Percentiles rank a stretch among this genome's conserved stretches.
phyloP scores from a whole-genome alignment of 2,888 invertebrate genomes.

The Geotrupes spiniger region DNA sequence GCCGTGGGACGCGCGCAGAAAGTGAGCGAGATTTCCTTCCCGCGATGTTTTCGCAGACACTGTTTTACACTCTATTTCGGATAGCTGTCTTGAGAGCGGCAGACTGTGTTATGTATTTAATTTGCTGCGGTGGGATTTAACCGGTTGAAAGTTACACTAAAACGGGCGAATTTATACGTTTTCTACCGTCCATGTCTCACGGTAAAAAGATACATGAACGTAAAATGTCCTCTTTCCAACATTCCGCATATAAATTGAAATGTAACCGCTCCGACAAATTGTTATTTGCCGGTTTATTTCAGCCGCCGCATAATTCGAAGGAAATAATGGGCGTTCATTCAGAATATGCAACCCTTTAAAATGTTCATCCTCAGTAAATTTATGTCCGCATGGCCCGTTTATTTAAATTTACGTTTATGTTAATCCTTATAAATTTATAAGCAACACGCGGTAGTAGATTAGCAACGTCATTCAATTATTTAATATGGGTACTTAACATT shows the following conservation, averaged over 20 bases:
- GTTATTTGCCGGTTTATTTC: conserved; percentile 5
- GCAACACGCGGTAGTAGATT: too few relatives aligned
- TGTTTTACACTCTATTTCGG: conserved; percentile 34
- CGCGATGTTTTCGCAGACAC: conserved; percentile 25
- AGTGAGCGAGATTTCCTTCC: conserved; percentile 23
- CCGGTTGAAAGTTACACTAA: conserved; percentile 26
- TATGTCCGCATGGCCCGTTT: too few relatives aligned
- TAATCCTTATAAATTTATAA: too few relatives aligned
- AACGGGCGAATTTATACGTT: conserved; percentile 2
- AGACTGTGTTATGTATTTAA: conserved; percentile 34
- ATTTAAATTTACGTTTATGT: too few relatives aligned
- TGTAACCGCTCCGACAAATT: conserved; percentile 5
- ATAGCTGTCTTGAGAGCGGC: conserved; percentile 31
- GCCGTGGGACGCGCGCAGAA: conserved; percentile 19
- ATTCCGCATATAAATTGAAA: conserved; percentile 9
- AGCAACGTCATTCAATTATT: too few relatives aligned
- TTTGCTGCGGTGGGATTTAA: conserved; percentile 33
- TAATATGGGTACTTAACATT: too few relatives aligned
- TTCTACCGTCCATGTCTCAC: conserved; percentile 9
- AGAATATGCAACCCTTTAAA: too few relatives aligned
- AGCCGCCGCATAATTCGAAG: conserved; percentile 1
- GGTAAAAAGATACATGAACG: conserved; percentile 8
- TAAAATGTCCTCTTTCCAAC: conserved; percentile 3
- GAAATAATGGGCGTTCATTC: conserved; percentile 1
- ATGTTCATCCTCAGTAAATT: too few relatives aligned